Evolutionary conservation across 1,140 invertebrate species (phyloP).

Genomic region (Drosophila serrata): DNA sequence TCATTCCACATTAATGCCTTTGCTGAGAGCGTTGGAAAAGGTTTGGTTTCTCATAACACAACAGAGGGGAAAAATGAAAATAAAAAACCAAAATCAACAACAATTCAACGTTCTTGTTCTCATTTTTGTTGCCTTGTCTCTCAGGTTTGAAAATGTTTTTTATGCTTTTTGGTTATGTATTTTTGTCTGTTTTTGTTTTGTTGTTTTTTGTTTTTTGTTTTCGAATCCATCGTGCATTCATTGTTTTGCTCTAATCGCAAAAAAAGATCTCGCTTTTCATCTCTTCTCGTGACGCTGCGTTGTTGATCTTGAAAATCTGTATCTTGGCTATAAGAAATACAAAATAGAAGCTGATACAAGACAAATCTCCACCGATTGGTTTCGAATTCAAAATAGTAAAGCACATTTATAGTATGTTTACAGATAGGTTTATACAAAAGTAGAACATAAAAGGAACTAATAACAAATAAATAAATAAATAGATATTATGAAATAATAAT

Average conservation of each 20-base stretch:
- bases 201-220: conserved; percentile 13
- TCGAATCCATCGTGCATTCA: conserved; percentile 78
- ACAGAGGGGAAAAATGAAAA: conserved; percentile 18
- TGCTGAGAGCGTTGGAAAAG: conserved; percentile 72
- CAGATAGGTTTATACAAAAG: not conserved
- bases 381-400: conserved; percentile 59
- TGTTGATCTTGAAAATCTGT: conserved; percentile 81
- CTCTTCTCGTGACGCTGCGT: conserved; percentile 77
- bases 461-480: not conserved
- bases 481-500: too few relatives aligned
- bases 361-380: conserved; percentile 18
- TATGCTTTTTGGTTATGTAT: conserved; percentile 43
- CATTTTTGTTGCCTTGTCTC: conserved; percentile 66
- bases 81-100: conserved; percentile 48
- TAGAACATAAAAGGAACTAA: too few relatives aligned
- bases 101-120: conserved; percentile 75
- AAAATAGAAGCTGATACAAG: conserved; percentile 21
- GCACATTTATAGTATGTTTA: conserved; percentile 1
- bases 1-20: conserved; percentile 68
- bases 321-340: conserved; percentile 17
- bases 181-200: conserved; percentile 46
- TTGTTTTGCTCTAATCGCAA: conserved; percentile 76
- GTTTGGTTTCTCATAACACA: conserved; percentile 74
- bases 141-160: conserved; percentile 61
- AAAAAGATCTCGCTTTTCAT: conserved; percentile 82